Evolutionary conservation across 2,113 vertebrate genomes (phyloP).

Genomic region (mouse (Mus musculus)): GRCm39 chr12:65306001-65306500

Average conservation of each 20-base stretch:
- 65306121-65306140: slow-evolving; percentile 61
- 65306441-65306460: slow-evolving; percentile 55
- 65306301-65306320: neutral
- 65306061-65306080: slow-evolving; percentile 29
- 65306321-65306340: slow-evolving; percentile 1
- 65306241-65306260: neutral
- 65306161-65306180: slow-evolving; percentile 58
- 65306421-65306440: slow-evolving; percentile 44
- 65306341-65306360: slow-evolving; percentile 6
- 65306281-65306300: neutral
- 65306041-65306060: slow-evolving; percentile 48
- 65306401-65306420: slow-evolving; percentile 50
- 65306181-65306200: slow-evolving; percentile 47
- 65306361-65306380: slow-evolving; percentile 35
- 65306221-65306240: slow-evolving; percentile 1
- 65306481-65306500: slow-evolving; percentile 36
- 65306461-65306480: slow-evolving; percentile 35
- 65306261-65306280: neutral
- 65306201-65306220: neutral
- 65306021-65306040: slow-evolving; percentile 7
- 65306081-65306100: slow-evolving; percentile 46
- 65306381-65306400: slow-evolving; percentile 24
- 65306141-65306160: slow-evolving; percentile 35
- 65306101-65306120: slow-evolving; percentile 50
- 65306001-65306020: neutral